These are phyloP conservation scores for Crotalus adamanteus DNA, from an alignment of 2,797 vertebrate species.

Conservation along the genomic window DNA sequence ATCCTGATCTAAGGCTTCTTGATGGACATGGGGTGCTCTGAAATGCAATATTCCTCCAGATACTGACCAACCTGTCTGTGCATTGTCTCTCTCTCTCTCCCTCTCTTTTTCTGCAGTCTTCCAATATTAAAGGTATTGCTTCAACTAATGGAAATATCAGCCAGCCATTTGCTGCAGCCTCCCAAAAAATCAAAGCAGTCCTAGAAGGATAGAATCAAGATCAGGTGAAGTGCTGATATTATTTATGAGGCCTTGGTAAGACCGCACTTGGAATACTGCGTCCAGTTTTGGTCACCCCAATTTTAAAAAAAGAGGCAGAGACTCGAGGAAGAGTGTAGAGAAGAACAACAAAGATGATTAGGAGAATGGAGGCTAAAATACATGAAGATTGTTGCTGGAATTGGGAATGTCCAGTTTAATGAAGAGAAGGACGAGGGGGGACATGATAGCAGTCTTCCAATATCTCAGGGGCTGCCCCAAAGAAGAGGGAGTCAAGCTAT, in stretches of 20 bases:
- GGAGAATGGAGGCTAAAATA: background rate
- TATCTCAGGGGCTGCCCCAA: background rate
- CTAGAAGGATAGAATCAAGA: background rate
- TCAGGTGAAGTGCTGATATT: accelerated
- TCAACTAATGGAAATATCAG: background rate
- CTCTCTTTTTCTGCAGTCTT: no score
- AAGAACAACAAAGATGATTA: background rate
- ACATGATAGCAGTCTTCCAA: background rate
- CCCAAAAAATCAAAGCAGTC: background rate
- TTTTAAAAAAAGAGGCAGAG: background rate
- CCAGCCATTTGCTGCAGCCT: background rate
- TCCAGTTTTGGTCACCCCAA: no score
- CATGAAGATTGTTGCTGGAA: background rate
- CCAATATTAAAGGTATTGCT: background rate
- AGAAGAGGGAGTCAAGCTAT: background rate
- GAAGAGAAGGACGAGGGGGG: background rate
- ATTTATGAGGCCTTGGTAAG: background rate
- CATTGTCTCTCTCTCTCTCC: background rate
- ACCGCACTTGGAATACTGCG: no score
- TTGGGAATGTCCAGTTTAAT: background rate
- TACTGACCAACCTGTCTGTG: background rate
- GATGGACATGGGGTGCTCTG: background rate
- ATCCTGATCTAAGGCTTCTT: background rate
- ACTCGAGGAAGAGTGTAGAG: background rate
- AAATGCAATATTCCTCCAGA: background rate